phyloP scores from a whole-genome alignment of 2,797 vertebrate species.

The Antrozous pallidus region DNA sequence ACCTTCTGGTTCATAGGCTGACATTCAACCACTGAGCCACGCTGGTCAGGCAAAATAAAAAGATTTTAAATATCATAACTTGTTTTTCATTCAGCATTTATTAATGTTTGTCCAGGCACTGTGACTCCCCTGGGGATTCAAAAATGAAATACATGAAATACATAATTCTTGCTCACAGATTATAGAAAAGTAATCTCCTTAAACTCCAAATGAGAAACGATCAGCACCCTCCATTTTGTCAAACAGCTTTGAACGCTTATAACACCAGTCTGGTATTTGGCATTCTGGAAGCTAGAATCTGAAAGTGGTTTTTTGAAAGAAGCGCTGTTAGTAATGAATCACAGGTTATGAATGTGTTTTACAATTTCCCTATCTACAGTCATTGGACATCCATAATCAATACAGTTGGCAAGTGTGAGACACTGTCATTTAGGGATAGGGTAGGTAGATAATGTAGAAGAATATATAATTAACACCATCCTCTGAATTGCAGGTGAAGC shows the following conservation, averaged over 20 bases:
- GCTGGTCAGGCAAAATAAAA: too few species aligned
- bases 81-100: background rate
- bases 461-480: background rate
- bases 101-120: background rate
- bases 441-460: background rate
- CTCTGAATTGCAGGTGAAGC: slow-evolving; percentile 89
- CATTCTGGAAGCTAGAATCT: slow-evolving; percentile 10
- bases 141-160: slow-evolving; percentile 29
- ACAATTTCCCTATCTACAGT: background rate
- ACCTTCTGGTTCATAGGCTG: too few species aligned
- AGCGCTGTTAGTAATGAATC: background rate
- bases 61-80: background rate
- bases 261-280: background rate
- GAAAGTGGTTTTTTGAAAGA: slow-evolving; percentile 1
- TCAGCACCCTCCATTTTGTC: background rate
- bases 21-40: too few species aligned
- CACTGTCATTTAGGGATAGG: background rate
- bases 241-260: background rate
- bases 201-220: background rate
- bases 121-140: background rate
- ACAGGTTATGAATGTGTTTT: slow-evolving; percentile 7
- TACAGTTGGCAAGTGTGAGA: background rate
- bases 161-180: background rate
- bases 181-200: background rate
- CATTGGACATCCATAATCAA: background rate